Conservation (phyloP, 37 sponge, comb jelly and placozoan genomes). For the Lycopodina hypogea region DNA sequence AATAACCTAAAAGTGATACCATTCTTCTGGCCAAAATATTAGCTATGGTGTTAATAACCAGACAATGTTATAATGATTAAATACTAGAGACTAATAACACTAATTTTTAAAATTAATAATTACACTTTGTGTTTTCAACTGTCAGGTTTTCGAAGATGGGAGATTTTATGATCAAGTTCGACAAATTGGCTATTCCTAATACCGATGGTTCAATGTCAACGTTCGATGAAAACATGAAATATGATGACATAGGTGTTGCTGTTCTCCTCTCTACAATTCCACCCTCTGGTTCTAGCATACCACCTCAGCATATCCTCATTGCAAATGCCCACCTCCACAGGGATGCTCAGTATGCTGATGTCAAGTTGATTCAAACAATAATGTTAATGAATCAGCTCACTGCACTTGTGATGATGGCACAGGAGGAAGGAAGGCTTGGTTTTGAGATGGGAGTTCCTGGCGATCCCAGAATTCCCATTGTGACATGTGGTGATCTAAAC, state of each 20-base stretch:
- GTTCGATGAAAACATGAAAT: conserved; percentile 89
- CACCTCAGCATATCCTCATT: conserved; percentile 70
- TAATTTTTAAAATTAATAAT: too few species aligned
- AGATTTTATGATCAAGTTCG: conserved; percentile 85
- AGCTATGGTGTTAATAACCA: too few species aligned
- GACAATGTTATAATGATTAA: too few species aligned
- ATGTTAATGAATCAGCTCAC: conserved; percentile 75
- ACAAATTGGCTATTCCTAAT: conserved; percentile 87
- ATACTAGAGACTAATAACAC: too few species aligned
- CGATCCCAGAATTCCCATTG: conserved; percentile 72
- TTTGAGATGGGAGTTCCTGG: conserved; percentile 46
- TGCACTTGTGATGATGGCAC: conserved; percentile 48
- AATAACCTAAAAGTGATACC: too few species aligned
- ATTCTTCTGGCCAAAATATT: too few species aligned
- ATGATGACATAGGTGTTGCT: conserved; percentile 89
- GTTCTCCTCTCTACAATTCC: conserved; percentile 70
- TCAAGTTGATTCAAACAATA: conserved; percentile 91
- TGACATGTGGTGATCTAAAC: conserved; percentile 92
- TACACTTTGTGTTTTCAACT: too few species aligned
- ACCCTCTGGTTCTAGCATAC: neutral
- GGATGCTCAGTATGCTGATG: conserved; percentile 95
- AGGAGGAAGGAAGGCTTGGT: conserved; percentile 59
- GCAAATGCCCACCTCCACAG: conserved; percentile 96
- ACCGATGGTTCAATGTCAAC: conserved; percentile 89
- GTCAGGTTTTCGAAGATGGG: conserved; percentile 79